These are phyloP conservation scores for Epistrophe eligans DNA, from an alignment of 2,888 invertebrate genomes.

Conservation along the genomic window DNA sequence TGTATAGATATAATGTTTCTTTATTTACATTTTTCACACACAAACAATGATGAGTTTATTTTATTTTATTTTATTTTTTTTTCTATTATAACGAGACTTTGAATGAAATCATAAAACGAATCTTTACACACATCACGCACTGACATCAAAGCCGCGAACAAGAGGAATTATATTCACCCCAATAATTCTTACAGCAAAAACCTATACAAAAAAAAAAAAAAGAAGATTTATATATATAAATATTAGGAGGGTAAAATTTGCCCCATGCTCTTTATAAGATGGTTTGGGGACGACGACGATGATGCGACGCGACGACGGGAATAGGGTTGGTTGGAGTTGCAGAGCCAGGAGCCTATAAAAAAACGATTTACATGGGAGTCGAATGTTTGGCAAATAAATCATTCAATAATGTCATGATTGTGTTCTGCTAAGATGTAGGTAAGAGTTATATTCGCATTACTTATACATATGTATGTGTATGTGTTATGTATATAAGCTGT, in stretches of 20 bases:
- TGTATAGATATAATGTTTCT: neutral
- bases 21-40: conserved; percentile 22
- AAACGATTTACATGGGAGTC: conserved; percentile 16
- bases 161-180: conserved; percentile 61
- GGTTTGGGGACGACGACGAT: neutral
- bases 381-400: conserved; percentile 57
- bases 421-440: conserved; percentile 27
- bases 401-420: conserved; percentile 49
- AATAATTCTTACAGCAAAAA: conserved; percentile 20
- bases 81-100: conserved; percentile 28
- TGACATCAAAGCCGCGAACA: conserved; percentile 68
- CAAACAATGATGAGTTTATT: conserved; percentile 43
- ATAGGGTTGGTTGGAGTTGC: neutral
- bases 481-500: neutral
- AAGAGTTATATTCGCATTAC: conserved; percentile 45
- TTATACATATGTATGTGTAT: neutral
- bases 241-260: neutral
- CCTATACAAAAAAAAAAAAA: neutral
- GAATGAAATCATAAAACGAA: conserved; percentile 63
- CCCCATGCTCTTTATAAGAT: neutral
- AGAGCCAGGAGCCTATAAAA: neutral
- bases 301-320: neutral
- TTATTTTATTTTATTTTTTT: neutral
- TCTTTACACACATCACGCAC: conserved; percentile 62
- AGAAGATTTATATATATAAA: conserved; percentile 2